Conservation (phyloP, 2,888 invertebrate genomes). For the Scotopteryx bipunctaria region DNA sequence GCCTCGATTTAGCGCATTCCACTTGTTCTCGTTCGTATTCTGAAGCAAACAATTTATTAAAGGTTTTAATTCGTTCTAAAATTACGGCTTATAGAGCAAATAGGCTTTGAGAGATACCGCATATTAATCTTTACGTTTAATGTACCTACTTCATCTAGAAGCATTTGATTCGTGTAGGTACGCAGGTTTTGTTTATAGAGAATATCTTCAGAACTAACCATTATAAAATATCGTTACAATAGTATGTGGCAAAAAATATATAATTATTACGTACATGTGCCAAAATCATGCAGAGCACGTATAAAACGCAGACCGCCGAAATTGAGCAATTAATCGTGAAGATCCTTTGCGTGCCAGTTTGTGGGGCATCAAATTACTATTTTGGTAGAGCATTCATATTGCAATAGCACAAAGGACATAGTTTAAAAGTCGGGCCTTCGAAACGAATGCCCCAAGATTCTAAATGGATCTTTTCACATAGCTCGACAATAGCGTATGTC, state of each 20-base stretch:
- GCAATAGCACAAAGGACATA: constrained; percentile 1
- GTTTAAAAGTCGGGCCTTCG: too few relatives aligned
- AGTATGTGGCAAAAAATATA: too few relatives aligned
- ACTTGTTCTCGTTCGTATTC: constrained; percentile 2
- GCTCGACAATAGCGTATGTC: too few relatives aligned
- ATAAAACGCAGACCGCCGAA: constrained; percentile 5
- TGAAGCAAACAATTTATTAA: constrained; percentile 8
- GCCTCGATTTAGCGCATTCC: constrained; percentile 23
- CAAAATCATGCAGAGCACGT: constrained; percentile 8
- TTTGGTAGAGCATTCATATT: constrained; percentile 13
- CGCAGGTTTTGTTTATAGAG: neutral
- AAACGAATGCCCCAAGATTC: too few relatives aligned
- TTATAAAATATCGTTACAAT: constrained; percentile 3
- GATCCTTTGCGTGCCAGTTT: constrained; percentile 23
- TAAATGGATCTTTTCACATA: too few relatives aligned
- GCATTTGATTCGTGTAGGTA: too few relatives aligned
- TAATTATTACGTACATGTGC: too few relatives aligned
- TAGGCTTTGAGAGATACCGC: constrained; percentile 2
- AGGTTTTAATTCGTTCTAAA: constrained; percentile 4
- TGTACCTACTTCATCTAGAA: neutral
- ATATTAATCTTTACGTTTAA: constrained; percentile 5
- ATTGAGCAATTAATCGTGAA: constrained; percentile 31
- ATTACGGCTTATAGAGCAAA: constrained; percentile 3
- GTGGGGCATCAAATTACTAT: constrained; percentile 14
- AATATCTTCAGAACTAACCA: neutral